Percentiles rank a stretch among this genome's conserved stretches.
These are phyloP conservation scores for Pomatostomus ruficeps DNA, from an alignment of 2,113 vertebrate species.

Conservation along the genomic window DNA sequence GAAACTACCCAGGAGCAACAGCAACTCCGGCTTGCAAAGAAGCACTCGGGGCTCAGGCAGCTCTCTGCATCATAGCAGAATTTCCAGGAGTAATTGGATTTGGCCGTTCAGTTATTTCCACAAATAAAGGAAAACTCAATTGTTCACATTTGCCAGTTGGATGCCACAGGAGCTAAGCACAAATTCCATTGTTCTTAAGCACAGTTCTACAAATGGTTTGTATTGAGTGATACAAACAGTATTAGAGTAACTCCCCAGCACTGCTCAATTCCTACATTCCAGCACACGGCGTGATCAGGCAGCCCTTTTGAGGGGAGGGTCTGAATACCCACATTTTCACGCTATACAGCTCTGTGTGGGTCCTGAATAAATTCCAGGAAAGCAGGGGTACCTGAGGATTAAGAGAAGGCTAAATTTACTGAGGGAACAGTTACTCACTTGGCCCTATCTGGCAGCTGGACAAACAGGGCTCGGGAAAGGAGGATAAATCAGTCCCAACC, in stretches of 20 bases:
- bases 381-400: neutral
- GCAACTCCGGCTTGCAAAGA: neutral
- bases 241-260: neutral
- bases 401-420: neutral
- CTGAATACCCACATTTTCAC: neutral
- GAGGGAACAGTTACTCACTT: neutral
- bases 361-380: neutral
- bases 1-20: neutral
- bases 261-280: neutral
- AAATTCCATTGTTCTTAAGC: neutral
- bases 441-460: neutral
- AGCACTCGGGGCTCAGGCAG: rapidly evolving
- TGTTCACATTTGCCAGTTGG: neutral
- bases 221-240: neutral
- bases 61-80: neutral
- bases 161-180: neutral
- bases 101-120: neutral
- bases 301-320: neutral
- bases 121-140: slow-evolving; percentile 24
- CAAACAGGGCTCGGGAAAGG: neutral
- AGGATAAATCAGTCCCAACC: neutral
- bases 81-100: slow-evolving; percentile 7
- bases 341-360: neutral
- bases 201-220: neutral
- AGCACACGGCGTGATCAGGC: neutral